Percentiles rank a stretch among this genome's conserved stretches.
These are phyloP conservation scores for Maniola hyperantus DNA, from an alignment of 2,888 invertebrate genomes.

Conservation along the genomic window DNA sequence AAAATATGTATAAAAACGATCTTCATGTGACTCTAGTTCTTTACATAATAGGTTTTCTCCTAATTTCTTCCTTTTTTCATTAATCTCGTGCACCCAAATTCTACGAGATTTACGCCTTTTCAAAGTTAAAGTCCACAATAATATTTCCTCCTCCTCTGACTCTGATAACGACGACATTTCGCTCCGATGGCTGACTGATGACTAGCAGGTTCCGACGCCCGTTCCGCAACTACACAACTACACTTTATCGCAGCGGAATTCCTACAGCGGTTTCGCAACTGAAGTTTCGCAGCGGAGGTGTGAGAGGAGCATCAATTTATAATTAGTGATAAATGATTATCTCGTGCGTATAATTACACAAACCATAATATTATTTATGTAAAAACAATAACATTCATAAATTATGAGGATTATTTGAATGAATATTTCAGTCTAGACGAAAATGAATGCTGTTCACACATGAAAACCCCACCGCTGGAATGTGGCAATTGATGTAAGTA, in stretches of 20 bases:
- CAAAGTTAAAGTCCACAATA: background rate
- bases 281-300: too few species aligned
- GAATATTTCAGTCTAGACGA: conserved; percentile 15
- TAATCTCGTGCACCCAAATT: conserved; percentile 31
- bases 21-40: conserved; percentile 39
- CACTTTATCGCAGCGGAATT: too few species aligned
- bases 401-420: conserved; percentile 8
- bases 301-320: background rate
- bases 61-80: conserved; percentile 35
- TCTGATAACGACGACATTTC: conserved; percentile 22
- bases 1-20: conserved; percentile 41
- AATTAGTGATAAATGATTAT: background rate
- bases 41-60: conserved; percentile 38
- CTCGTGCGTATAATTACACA: background rate
- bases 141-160: too few species aligned
- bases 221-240: too few species aligned
- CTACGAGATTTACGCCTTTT: too few species aligned
- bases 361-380: background rate
- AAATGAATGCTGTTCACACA: conserved; percentile 20
- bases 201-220: too few species aligned
- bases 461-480: conserved; percentile 31
- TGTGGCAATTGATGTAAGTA: conserved; percentile 19
- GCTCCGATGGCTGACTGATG: conserved; percentile 12
- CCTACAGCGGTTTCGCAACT: too few species aligned
- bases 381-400: background rate